Evolutionary conservation across 2,113 vertebrate genomes (phyloP), one percentile per base, ranked within the genome.

Genomic region (Tauraco erythrolophus): DNA sequence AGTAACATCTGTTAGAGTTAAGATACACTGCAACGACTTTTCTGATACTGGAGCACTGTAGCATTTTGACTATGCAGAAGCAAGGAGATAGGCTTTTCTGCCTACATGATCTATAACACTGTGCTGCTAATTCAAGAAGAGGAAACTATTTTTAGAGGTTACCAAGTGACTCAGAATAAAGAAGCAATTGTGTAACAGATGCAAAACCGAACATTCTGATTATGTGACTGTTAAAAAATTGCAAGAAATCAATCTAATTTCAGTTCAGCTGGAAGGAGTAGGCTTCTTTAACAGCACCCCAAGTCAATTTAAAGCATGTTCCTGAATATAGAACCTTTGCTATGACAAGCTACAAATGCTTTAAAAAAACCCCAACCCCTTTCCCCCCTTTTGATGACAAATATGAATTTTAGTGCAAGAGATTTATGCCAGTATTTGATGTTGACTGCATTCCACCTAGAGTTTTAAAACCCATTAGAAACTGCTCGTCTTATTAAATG

Each of bases 61-160:
- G 89, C 85, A 57, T 43, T 35, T 27, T 46, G 65, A 48, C 81
- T 95, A 46, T 23, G 86, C 91, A 60, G 71, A 62, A 95, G 64
- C 24, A 51, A 71, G 79, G 88, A 91, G 94, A 89, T 14, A 43
- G 79, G 68, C 43, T 94, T 64, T 88, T 92, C 89, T 92, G 94
- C 94, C 95, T 95, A 8, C 77, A 82, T 94, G 91, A 96, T 96
- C 89, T 96, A 79, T 69, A 92, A 48, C 35, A 24, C 58, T 82
- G 0, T 50, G 64, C 71, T 96, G 66, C 93, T 96, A 96, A 98
- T 96, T 97, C 91, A 65, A 76, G 91, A 94, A 71, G 92, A 98
- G 37, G 23, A 56, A 88, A 64, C 81, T 95, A 96, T 93, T 96
- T 96, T 88, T 76, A 75, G 91, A 78, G 83, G 57, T 83, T 94